Percentiles rank a stretch among this genome's conserved stretches.
phyloP scores from a whole-genome alignment of 2,888 invertebrate genomes.

The Gastrophysa polygoni region DNA sequence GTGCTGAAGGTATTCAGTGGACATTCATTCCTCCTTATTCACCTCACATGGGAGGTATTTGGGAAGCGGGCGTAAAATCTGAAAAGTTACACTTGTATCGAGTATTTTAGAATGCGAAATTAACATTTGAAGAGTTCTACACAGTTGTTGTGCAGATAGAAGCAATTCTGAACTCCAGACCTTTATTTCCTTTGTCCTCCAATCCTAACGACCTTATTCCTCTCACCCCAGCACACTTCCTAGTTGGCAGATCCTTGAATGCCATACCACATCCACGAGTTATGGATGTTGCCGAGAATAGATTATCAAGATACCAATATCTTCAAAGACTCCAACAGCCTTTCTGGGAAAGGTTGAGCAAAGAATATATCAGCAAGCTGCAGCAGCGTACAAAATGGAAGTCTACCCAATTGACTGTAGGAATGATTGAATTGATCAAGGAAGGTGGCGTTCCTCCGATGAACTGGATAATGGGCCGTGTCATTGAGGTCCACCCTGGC shows the following conservation, averaged over 20 bases:
- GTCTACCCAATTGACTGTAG: constrained; percentile 29
- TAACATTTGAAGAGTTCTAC: constrained; percentile 23
- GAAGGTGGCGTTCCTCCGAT: constrained; percentile 43
- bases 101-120: constrained; percentile 34
- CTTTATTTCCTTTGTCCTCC: constrained; percentile 33
- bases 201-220: constrained; percentile 42
- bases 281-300: constrained; percentile 25
- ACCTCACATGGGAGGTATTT: constrained; percentile 49
- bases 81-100: constrained; percentile 46
- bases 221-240: constrained; percentile 46
- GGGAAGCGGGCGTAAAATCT: constrained; percentile 49
- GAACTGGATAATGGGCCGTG: constrained; percentile 41
- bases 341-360: constrained; percentile 41
- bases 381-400: constrained; percentile 39
- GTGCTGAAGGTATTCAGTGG: constrained; percentile 37
- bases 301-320: constrained; percentile 39
- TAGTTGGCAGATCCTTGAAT: constrained; percentile 39
- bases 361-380: constrained; percentile 42
- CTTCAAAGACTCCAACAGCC: constrained; percentile 39
- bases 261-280: constrained; percentile 34
- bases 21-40: constrained; percentile 46
- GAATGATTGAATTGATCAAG: constrained; percentile 44
- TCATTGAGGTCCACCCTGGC: constrained; percentile 42
- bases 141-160: constrained; percentile 45
- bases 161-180: constrained; percentile 48